Conservation (phyloP, 2,888 invertebrate species). For the Xanthorhoe designata region DNA sequence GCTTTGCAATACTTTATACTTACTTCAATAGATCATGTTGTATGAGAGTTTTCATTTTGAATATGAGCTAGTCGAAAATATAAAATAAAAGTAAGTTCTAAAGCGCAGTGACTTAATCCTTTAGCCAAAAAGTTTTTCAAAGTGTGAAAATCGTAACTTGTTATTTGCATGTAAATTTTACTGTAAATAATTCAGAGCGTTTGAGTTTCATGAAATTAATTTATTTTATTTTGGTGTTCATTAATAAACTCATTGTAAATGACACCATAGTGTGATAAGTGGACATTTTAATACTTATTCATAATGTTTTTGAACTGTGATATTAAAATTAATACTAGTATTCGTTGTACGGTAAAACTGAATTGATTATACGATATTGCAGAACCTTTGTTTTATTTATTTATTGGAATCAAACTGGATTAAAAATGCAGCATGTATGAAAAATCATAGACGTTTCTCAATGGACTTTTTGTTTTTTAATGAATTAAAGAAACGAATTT, state of each 20-base stretch:
- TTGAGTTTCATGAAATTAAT: slow-evolving; percentile 7
- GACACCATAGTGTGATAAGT: slow-evolving; percentile 43
- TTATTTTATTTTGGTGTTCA: slow-evolving; percentile 19
- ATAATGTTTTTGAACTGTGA: slow-evolving; percentile 78
- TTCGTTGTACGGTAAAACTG: slow-evolving; percentile 68
- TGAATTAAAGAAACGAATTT: too few relatives aligned
- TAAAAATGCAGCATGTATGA: too few relatives aligned
- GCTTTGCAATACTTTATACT: neutral
- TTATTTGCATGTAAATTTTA: neutral
- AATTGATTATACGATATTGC: slow-evolving; percentile 71
- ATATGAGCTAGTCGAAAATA: neutral
- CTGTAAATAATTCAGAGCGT: slow-evolving; percentile 21
- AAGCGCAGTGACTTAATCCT: neutral
- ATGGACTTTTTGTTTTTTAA: too few relatives aligned
- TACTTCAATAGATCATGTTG: neutral
- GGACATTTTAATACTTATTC: slow-evolving; percentile 49
- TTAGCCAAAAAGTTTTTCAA: neutral
- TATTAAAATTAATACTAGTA: slow-evolving; percentile 77
- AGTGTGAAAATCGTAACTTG: slow-evolving; percentile 17
- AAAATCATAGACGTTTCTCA: too few relatives aligned
- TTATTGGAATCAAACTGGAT: neutral
- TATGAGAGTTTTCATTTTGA: neutral
- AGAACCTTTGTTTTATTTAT: slow-evolving; percentile 43
- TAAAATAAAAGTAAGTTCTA: neutral
- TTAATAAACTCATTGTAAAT: slow-evolving; percentile 50